Evolutionary conservation across 1,140 invertebrate species (phyloP).

Genomic region (Bombus sibiricus): DNA sequence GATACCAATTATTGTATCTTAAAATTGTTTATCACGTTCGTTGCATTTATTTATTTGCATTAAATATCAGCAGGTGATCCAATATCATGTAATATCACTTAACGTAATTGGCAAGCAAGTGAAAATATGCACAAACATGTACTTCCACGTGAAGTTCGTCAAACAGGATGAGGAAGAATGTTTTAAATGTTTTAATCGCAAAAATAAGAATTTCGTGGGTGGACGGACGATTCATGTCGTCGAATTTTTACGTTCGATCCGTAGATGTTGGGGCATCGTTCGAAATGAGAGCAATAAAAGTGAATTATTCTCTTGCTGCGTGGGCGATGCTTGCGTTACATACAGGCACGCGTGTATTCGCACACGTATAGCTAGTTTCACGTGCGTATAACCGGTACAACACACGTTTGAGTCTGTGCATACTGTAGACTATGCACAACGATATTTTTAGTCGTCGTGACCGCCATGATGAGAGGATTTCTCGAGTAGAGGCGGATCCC

Average conservation of each 20-base stretch:
- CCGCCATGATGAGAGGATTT: conserved; percentile 39
- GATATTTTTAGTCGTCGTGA: conserved; percentile 61
- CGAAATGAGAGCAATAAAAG: conserved; percentile 38
- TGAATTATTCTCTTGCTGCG: conserved; percentile 39
- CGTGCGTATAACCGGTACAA: conserved; percentile 2
- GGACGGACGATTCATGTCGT: neutral
- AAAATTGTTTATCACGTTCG: fast-evolving
- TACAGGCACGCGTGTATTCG: conserved; percentile 12
- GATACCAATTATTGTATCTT: no score
- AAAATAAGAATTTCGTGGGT: neutral
- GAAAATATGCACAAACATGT: neutral
- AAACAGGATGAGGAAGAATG: neutral
- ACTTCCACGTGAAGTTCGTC: neutral
- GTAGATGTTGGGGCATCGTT: conserved; percentile 4
- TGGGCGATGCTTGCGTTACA: conserved; percentile 32
- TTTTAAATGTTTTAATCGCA: neutral
- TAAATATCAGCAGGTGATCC: neutral
- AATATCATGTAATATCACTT: neutral
- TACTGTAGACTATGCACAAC: conserved; percentile 22
- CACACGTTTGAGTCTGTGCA: neutral
- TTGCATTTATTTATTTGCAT: neutral
- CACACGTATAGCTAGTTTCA: neutral
- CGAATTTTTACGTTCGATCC: conserved; percentile 23
- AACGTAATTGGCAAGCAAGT: neutral
- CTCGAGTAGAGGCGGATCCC: conserved; percentile 2